phyloP scores from a whole-genome alignment of 1,140 invertebrate species.

The Tetranychus urticae region DNA sequence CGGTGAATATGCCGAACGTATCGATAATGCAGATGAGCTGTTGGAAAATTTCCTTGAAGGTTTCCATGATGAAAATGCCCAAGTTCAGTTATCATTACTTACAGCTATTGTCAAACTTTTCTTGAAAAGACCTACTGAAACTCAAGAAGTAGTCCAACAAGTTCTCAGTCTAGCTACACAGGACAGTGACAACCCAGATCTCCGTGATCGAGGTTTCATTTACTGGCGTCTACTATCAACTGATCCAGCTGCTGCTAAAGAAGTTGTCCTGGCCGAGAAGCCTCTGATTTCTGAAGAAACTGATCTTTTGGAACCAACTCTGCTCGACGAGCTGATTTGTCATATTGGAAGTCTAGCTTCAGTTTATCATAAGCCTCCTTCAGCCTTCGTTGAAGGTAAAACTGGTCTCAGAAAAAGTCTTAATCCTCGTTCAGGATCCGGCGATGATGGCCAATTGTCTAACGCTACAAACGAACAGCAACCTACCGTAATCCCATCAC shows the following conservation, averaged over 20 bases:
- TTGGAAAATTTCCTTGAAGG: slow-evolving; percentile 95
- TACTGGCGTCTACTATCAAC: slow-evolving; percentile 97
- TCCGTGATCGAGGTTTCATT: slow-evolving; percentile 95
- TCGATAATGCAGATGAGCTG: slow-evolving; percentile 97
- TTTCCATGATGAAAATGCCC: slow-evolving; percentile 98
- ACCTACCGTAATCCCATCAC: slow-evolving; percentile 55
- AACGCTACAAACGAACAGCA: slow-evolving; percentile 15
- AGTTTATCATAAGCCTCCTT: slow-evolving; percentile 97
- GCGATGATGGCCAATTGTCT: slow-evolving; percentile 3
- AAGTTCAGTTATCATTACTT: slow-evolving; percentile 86
- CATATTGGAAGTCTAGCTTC: slow-evolving; percentile 95
- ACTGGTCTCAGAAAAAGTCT: slow-evolving; percentile 19
- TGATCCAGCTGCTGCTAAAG: slow-evolving; percentile 92
- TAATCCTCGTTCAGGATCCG: slow-evolving; percentile 12
- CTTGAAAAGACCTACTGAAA: slow-evolving; percentile 88
- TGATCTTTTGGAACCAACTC: slow-evolving; percentile 85
- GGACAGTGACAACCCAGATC: slow-evolving; percentile 98
- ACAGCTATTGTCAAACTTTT: slow-evolving; percentile 98
- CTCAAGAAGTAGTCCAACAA: slow-evolving; percentile 86
- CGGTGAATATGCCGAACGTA: slow-evolving; percentile 94
- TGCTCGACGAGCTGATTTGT: slow-evolving; percentile 94
- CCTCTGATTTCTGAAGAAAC: slow-evolving; percentile 98
- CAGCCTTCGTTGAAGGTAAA: slow-evolving; percentile 82
- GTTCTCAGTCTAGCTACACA: slow-evolving; percentile 79
- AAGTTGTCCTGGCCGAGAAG: slow-evolving; percentile 97